Evolutionary conservation across 2,797 vertebrate genomes (phyloP).

Genomic region (Sebastes steindachneri): DNA sequence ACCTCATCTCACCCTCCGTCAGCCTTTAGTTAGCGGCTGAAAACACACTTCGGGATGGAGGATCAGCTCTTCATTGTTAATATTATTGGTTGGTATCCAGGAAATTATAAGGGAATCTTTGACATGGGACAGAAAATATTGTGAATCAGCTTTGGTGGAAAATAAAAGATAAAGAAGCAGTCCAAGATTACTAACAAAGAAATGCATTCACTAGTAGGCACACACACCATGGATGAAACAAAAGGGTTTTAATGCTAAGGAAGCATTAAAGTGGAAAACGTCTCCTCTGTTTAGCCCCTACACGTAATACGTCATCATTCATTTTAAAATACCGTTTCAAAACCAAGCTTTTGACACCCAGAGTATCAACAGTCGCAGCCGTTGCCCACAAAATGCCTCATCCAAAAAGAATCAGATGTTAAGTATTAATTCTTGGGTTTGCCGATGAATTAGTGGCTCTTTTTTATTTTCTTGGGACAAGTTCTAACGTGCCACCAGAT

Average conservation of each 20-base stretch:
- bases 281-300: neutral
- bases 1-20: slow-evolving; percentile 30
- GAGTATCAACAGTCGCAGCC: neutral
- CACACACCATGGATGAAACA: neutral
- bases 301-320: neutral
- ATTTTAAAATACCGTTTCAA: neutral
- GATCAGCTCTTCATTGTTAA: neutral
- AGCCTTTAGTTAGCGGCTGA: neutral
- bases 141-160: neutral
- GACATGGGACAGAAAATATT: neutral
- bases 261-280: neutral
- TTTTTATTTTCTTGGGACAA: slow-evolving; percentile 33
- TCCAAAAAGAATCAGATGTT: slow-evolving; percentile 33
- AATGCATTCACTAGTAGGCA: neutral
- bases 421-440: slow-evolving; percentile 18
- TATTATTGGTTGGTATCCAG: neutral
- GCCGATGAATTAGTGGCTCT: slow-evolving; percentile 21
- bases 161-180: neutral
- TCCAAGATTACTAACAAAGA: neutral
- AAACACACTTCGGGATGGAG: neutral
- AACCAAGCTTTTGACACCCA: neutral
- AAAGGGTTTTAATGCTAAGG: neutral
- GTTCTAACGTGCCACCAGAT: slow-evolving; percentile 61
- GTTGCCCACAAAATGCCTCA: neutral
- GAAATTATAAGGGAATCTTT: neutral